phyloP scores from a whole-genome alignment of 1,140 invertebrate species.

The Conus betulinus region DNA sequence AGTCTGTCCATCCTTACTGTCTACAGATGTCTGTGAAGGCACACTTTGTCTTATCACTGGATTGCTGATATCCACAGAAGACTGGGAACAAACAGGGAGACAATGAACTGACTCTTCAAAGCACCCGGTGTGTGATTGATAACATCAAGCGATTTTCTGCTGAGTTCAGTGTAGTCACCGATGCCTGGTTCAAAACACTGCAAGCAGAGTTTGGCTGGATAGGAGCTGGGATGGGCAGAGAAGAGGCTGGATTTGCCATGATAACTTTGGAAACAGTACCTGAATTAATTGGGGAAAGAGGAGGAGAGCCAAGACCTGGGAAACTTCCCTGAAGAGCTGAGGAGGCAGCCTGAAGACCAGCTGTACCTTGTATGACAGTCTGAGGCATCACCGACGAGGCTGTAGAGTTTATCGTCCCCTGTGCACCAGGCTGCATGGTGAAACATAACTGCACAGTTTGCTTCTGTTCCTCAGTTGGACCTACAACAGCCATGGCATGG shows the following conservation, averaged over 20 bases:
- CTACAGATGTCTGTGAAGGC: background rate
- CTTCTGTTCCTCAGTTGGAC: constrained; percentile 5
- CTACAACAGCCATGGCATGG: background rate
- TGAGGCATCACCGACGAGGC: background rate
- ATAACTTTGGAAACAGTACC: background rate
- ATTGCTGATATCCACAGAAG: background rate
- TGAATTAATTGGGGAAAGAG: background rate
- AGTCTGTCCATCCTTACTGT: too few relatives aligned
- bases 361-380: background rate
- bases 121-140: constrained; percentile 13
- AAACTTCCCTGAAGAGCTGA: background rate
- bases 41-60: background rate
- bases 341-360: background rate
- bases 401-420: background rate
- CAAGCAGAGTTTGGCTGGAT: background rate
- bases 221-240: background rate
- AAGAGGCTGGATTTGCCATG: background rate
- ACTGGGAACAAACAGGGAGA: constrained; percentile 6
- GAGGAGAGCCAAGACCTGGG: background rate
- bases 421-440: background rate
- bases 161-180: background rate
- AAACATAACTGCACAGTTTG: background rate
- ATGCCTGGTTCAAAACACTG: background rate
- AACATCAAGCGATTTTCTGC: background rate
- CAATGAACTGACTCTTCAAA: constrained; percentile 7